Evolutionary conservation across 92 coral and sea anemone species (phyloP), one percentile per base, ranked within the genome.

Genomic region (Montipora capitata): DNA sequence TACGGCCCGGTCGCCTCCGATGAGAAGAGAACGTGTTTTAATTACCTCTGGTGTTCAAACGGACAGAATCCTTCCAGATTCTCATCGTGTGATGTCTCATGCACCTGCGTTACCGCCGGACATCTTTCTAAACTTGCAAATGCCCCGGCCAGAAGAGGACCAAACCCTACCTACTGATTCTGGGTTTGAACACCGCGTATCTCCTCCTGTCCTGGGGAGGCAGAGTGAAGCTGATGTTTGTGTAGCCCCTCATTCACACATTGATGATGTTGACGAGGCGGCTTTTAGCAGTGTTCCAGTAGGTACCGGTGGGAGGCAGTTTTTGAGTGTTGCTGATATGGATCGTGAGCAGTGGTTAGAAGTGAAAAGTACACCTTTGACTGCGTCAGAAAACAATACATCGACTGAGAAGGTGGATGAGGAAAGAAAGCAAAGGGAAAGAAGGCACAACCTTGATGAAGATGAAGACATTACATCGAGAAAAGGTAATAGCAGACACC

Each of bases 241-340:
- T 41, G 67, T 57, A n/a, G 76, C 39, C 52, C 43, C 82, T 49
- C 63, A 70, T 51, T 49, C 17, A 11, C 38, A 62, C 17, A 44
- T 78, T 15, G 68, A 49, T 75, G 72, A 43, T 27, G 56, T 72
- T 45, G 71, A 68, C 20, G 11, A 27, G 40, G 74, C 16, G 40
- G 58, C 16, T 20, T 38, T 39, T 9, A 45, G 13, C 54, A 15
- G 43, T 67, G 3, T 65, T 66, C 74, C 83, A 38, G 17, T 52
- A 16, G 40, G 18, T 5, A 13, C 4, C 87, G 58, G 85, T 62
- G 72, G 72, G 57, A 92, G 98, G 87, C 98, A 85, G 88, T 97
- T 97, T 74, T 82, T 97, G 4, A 97, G 99, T 86, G 99, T 97
- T 48, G 98, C 96, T 45, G 99, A 97, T 83, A 95, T 97, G 20